These are phyloP conservation scores for Rhinolophus ferrumequinum DNA, from an alignment of 2,113 vertebrate species.

Conservation along the genomic window DNA sequence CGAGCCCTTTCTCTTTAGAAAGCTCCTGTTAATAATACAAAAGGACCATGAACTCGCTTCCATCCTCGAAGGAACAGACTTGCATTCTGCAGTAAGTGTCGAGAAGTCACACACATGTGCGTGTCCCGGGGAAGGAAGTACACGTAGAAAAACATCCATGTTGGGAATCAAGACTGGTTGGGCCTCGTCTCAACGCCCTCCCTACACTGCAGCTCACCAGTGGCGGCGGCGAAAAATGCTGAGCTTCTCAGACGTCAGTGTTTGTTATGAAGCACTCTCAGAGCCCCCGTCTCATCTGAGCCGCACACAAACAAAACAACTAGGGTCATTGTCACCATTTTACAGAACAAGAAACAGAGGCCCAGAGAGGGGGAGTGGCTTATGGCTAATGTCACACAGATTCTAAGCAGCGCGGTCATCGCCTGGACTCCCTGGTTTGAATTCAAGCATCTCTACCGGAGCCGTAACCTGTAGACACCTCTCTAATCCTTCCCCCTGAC, in stretches of 20 bases:
- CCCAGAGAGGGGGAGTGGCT: neutral
- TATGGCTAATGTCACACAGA: neutral
- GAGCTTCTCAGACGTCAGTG: neutral
- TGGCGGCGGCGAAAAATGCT: neutral
- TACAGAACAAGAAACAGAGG: neutral
- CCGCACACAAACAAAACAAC: neutral
- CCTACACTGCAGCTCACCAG: fast-evolving
- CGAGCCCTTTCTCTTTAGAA: neutral
- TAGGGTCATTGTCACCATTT: neutral
- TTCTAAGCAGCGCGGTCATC: neutral
- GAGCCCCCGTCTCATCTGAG: neutral
- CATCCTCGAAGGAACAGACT: neutral
- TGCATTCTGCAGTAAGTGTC: neutral
- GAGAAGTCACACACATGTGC: neutral
- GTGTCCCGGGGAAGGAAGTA: neutral
- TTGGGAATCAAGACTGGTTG: neutral
- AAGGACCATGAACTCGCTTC: neutral
- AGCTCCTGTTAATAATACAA: neutral
- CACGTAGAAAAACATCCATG: neutral
- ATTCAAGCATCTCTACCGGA: neutral
- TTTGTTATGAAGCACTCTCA: neutral
- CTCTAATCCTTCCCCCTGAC: neutral
- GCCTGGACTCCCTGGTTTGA: neutral
- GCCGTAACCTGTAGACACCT: neutral
- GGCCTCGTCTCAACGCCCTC: fast-evolving